Evolutionary conservation across 2,113 vertebrate species (phyloP), one percentile per base, ranked within the genome.

Genomic region (Ceuthmochares aereus): DNA sequence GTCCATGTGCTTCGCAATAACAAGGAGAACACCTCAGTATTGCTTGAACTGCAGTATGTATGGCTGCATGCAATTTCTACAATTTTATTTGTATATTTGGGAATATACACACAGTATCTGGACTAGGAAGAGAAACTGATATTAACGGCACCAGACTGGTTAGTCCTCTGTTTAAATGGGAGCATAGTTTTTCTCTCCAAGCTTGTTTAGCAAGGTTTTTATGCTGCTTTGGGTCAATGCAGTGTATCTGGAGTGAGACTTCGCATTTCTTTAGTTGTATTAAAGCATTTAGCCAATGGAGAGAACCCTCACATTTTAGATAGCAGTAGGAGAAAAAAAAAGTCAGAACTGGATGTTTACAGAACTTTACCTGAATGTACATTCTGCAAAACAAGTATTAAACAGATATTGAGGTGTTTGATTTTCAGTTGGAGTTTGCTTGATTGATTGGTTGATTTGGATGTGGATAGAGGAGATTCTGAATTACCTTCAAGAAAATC

Each of bases 21-120:
- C 59, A 63, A 37, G 77, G 68, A 81, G 45, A 63, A 78, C 59
- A 70, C 54, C 51, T 95, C 93, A 90, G 40, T 95, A 60, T 95
- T 95, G 86, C 60, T 96, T 87, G 42, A 92, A 87, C 90, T 87
- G 75, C 91, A 78, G 59, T 40, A 3, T 52, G 49, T 92, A 94
- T 7, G 7, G 42, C 49, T 76, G 84, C 87, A 77, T 95, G 77
- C 52, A 84, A 59, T 87, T 94, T 2, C 0, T 92, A 91, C 49
- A 7, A 26, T 67, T 81, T 81, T 72, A 49, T 60, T 94, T 95
- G 83, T 73, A 5, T 91, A 40, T 78, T 89, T 90, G 76, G 66
- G 37, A 84, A 70, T 94, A 72, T 55, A 43, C 30, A 84, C 49
- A 63, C 18, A 60, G 36, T 58, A 27, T 83, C 59, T 68, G 43